Conservation (phyloP, 2,113 vertebrate species). For the Physeter macrocephalus region DNA sequence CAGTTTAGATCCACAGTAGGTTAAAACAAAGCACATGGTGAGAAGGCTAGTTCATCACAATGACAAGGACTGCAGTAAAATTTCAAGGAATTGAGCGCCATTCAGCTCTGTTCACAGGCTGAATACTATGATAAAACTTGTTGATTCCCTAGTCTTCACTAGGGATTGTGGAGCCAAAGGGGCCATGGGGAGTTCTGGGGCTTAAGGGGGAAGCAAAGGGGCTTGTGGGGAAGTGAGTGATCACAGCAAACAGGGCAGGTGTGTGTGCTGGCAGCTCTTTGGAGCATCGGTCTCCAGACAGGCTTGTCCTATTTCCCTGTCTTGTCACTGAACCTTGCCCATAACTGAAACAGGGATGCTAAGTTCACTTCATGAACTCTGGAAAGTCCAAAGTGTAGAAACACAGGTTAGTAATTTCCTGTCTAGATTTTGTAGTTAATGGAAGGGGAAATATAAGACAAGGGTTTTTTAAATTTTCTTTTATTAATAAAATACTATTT, state of each 20-base stretch:
- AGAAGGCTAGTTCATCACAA: background rate
- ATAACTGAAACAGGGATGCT: background rate
- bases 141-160: background rate
- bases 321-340: background rate
- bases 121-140: background rate
- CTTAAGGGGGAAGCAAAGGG: background rate
- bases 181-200: background rate
- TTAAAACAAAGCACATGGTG: background rate
- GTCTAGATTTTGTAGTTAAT: background rate
- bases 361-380: background rate
- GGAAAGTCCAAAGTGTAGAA: background rate
- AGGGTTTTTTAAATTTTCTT: background rate
- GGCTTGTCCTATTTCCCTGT: background rate
- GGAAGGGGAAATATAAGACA: background rate
- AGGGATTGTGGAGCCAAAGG: background rate
- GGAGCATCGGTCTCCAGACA: background rate
- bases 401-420: background rate
- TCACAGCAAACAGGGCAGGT: background rate
- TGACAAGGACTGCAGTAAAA: background rate
- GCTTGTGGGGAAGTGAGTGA: background rate
- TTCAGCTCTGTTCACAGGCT: background rate
- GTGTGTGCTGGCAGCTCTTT: rapidly evolving
- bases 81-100: background rate
- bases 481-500: background rate
- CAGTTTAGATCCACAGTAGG: conserved; percentile 3